Conservation (phyloP, 2,888 invertebrate genomes). For the Serripes groenlandicus region DNA sequence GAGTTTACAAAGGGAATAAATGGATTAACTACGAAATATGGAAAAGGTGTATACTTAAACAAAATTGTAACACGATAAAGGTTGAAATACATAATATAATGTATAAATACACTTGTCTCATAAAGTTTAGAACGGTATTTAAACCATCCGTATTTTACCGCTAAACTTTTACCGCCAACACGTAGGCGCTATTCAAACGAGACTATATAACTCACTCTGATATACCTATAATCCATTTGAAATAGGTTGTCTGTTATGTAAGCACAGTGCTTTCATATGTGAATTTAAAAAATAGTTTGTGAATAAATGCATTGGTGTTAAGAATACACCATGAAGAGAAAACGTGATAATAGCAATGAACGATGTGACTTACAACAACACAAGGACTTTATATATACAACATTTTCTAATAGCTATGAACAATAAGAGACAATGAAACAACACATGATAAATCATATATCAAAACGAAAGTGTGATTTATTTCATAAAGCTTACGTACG, state of each 20-base stretch:
- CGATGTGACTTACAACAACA: neutral
- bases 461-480: conserved; percentile 16
- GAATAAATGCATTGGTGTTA: no score
- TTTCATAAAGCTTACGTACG: conserved; percentile 3
- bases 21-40: conserved; percentile 15
- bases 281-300: no score
- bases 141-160: no score
- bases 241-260: neutral
- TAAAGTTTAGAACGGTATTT: no score
- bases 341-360: neutral
- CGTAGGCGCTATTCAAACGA: neutral
- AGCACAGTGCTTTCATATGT: neutral
- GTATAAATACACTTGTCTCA: no score
- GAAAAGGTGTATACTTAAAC: neutral
- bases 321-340: neutral
- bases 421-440: conserved; percentile 31
- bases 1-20: neutral
- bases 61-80: no score
- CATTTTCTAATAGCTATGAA: conserved; percentile 20
- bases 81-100: no score
- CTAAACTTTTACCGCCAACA: neutral
- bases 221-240: neutral
- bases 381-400: neutral
- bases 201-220: neutral
- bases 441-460: conserved; percentile 25